Conservation (phyloP, 53 echinoderm and acorn worm species). For the Holothuria leucospilota region DNA sequence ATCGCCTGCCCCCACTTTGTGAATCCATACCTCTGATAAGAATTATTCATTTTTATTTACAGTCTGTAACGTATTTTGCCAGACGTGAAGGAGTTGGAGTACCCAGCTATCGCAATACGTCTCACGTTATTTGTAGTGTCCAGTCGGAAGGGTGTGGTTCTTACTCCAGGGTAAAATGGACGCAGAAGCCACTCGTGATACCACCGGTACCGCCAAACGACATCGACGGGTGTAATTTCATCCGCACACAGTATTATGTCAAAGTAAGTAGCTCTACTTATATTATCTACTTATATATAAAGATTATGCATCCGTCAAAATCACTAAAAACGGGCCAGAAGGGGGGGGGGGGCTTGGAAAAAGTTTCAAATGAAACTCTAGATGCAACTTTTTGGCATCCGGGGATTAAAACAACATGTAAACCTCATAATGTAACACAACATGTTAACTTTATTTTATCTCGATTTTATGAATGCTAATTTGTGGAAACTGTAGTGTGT, state of each 20-base stretch:
- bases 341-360: no score
- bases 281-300: no score
- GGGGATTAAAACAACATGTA: no score
- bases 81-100: slow-evolving; percentile 91
- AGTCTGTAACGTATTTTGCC: slow-evolving; percentile 90
- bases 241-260: slow-evolving; percentile 91
- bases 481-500: no score
- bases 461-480: no score
- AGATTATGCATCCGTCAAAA: no score
- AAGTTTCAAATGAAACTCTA: no score
- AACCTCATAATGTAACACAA: no score
- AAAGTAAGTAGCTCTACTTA: slow-evolving; percentile 66
- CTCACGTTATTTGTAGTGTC: slow-evolving; percentile 87
- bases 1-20: not conserved
- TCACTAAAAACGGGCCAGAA: no score
- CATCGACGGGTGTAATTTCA: slow-evolving; percentile 90
- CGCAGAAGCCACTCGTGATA: slow-evolving; percentile 79
- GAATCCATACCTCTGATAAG: not conserved
- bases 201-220: slow-evolving; percentile 86
- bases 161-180: slow-evolving; percentile 78
- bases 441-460: no score
- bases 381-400: no score
- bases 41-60: not conserved
- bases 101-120: slow-evolving; percentile 82
- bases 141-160: slow-evolving; percentile 82